A percentile compares a stretch with the other conserved stretches of the same genome.
phyloP scores from a whole-genome alignment of 2,113 vertebrate genomes.

The Mystacornis crossleyi region DNA sequence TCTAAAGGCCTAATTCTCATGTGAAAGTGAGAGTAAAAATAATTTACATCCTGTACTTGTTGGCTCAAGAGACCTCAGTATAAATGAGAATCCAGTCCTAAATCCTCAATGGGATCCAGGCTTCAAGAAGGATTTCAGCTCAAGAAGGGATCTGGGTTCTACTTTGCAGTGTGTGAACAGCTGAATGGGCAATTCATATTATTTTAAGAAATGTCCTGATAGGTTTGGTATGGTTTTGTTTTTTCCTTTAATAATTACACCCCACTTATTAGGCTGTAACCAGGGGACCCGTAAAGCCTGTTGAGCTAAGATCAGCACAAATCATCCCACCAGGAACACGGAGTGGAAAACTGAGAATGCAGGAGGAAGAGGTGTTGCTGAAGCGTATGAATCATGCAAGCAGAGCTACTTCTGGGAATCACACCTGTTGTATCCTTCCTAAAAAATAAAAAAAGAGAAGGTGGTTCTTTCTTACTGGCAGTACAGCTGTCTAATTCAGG shows the following conservation, averaged over 20 bases:
- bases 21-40: conserved; percentile 60
- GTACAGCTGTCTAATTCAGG: background rate
- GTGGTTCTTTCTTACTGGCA: background rate
- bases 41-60: conserved; percentile 58
- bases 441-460: background rate
- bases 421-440: background rate
- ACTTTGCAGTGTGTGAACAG: conserved; percentile 39
- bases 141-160: conserved; percentile 22
- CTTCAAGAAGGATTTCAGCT: conserved; percentile 30
- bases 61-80: conserved; percentile 31
- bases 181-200: conserved; percentile 33
- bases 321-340: conserved; percentile 16
- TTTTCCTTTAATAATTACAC: conserved; percentile 28
- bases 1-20: conserved; percentile 54
- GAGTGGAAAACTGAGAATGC: background rate
- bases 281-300: background rate
- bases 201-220: conserved; percentile 35
- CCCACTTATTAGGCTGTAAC: conserved; percentile 18
- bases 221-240: background rate
- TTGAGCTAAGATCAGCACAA: conserved; percentile 26
- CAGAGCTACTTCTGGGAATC: background rate
- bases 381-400: background rate
- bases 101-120: conserved; percentile 11
- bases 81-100: conserved; percentile 57
- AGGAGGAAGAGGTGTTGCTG: conserved; percentile 26